Conservation (phyloP, 2,888 invertebrate genomes). For the Horisme vitalbata region DNA sequence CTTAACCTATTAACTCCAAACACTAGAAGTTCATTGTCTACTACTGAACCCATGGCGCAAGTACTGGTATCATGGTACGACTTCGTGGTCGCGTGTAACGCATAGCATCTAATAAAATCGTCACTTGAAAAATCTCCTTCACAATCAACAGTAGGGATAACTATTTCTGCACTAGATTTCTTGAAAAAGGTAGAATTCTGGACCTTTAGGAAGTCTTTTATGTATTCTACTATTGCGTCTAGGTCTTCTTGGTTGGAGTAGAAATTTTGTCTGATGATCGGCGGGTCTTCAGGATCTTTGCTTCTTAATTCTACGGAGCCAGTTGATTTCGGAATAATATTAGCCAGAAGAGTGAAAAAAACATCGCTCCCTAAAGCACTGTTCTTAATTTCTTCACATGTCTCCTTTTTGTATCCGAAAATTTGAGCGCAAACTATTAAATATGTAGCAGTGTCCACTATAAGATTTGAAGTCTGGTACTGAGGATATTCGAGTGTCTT, state of each 20-base stretch:
- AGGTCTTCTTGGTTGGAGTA: conserved; percentile 23
- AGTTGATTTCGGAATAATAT: conserved; percentile 54
- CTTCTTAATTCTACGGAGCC: conserved; percentile 38
- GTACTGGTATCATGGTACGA: conserved; percentile 87
- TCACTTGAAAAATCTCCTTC: conserved; percentile 17
- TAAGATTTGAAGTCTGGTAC: not conserved
- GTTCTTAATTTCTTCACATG: not conserved
- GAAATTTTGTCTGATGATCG: conserved; percentile 28
- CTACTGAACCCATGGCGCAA: conserved; percentile 89
- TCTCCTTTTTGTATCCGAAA: not conserved
- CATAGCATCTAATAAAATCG: conserved; percentile 44
- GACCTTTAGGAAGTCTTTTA: conserved; percentile 31
- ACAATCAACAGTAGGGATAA: conserved; percentile 36
- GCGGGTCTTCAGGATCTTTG: conserved; percentile 32
- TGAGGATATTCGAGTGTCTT: not conserved
- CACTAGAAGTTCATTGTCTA: conserved; percentile 3
- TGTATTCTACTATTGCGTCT: conserved; percentile 1
- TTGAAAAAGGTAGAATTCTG: conserved; percentile 31
- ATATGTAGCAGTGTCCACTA: not conserved
- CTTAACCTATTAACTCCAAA: not conserved
- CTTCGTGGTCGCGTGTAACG: conserved; percentile 70
- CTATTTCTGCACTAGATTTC: conserved; percentile 28
- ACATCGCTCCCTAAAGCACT: not conserved
- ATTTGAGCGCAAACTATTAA: not conserved
- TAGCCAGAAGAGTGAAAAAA: not conserved